Conservation (phyloP, 2,113 vertebrate genomes). For the Ptyas mucosa region DNA sequence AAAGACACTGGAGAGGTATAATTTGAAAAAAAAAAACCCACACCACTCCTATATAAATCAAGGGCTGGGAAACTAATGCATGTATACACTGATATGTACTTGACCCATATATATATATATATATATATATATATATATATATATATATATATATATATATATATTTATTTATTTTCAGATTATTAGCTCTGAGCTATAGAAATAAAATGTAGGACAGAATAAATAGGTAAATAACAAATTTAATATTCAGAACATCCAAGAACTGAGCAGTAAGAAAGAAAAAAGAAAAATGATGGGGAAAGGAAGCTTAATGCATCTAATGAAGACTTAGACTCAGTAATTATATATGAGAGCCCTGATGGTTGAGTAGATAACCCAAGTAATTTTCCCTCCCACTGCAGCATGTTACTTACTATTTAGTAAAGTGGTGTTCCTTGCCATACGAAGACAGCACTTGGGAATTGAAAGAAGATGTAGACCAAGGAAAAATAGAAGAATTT, state of each 20-base stretch:
- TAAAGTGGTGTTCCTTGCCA: constrained; percentile 98
- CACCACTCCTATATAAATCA: background rate
- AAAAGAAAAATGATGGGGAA: background rate
- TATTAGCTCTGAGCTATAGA: background rate
- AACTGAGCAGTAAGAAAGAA: background rate
- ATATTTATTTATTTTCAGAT: background rate
- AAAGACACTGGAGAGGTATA: constrained; percentile 96
- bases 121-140: too few relatives aligned
- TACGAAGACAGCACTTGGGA: constrained; percentile 99
- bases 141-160: too few relatives aligned
- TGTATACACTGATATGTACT: background rate
- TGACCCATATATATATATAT: too few relatives aligned
- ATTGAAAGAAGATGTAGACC: constrained; percentile 95
- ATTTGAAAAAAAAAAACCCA: constrained; percentile 15
- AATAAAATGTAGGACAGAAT: background rate
- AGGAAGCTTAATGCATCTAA: background rate
- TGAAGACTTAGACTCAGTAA: background rate
- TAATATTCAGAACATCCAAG: background rate
- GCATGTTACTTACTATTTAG: constrained; percentile 98
- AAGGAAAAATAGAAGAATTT: constrained; percentile 97
- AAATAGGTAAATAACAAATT: background rate
- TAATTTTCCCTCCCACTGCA: constrained; percentile 66
- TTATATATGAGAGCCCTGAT: constrained; percentile 35
- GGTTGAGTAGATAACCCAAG: constrained; percentile 55
- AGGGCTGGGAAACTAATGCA: background rate